phyloP scores from a whole-genome alignment of 1,140 invertebrate genomes.

The Drosophila ficusphila region DNA sequence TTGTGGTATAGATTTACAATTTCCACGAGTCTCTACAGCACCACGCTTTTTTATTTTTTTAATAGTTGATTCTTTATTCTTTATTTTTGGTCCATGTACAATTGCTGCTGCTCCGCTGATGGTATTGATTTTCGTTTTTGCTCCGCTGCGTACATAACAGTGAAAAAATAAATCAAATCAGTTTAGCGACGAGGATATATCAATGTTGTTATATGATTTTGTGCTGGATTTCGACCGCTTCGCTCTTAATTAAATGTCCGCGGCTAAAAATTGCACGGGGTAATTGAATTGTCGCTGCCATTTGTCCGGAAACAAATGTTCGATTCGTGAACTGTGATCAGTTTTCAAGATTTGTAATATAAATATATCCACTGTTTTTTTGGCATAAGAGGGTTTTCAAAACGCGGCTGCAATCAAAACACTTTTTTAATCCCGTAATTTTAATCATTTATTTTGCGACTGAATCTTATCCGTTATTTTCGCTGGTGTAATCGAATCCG shows the following conservation, averaged over 20 bases:
- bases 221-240: constrained; percentile 34
- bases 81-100: constrained; percentile 35
- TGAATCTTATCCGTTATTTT: background rate
- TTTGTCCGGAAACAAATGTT: constrained; percentile 6
- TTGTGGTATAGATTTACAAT: constrained; percentile 74
- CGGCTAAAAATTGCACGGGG: constrained; percentile 51
- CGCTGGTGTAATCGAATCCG: background rate
- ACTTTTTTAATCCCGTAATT: too few species aligned
- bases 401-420: too few species aligned
- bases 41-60: constrained; percentile 16
- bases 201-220: constrained; percentile 42
- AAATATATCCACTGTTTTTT: too few species aligned
- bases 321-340: background rate
- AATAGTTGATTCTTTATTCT: constrained; percentile 3
- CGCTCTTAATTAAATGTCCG: constrained; percentile 66
- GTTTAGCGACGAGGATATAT: constrained; percentile 32
- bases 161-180: constrained; percentile 73
- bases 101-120: constrained; percentile 10
- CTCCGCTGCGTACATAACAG: constrained; percentile 37
- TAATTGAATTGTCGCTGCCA: constrained; percentile 58
- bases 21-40: constrained; percentile 45
- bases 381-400: too few species aligned
- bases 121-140: constrained; percentile 46
- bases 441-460: too few species aligned
- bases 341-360: background rate